Percentiles rank a stretch among this genome's conserved stretches.
Evolutionary conservation across 2,888 invertebrate species (phyloP).

Genomic region (Schizotus pectinicornis): DNA sequence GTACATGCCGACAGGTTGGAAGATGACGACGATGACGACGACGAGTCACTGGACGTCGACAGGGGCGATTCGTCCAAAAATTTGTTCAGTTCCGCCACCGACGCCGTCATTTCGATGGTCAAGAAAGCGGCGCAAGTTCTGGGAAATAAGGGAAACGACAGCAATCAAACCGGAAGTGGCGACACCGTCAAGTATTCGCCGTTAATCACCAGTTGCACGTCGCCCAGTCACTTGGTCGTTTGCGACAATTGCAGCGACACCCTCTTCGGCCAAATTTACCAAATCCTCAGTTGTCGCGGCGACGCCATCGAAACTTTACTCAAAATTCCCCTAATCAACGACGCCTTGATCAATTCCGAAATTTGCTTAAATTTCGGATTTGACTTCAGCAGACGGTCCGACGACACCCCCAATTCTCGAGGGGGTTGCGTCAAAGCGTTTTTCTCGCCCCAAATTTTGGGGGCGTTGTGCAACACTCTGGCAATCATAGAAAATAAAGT

Average conservation of each 20-base stretch:
- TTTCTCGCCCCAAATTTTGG: constrained; percentile 72
- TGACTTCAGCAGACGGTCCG: constrained; percentile 59
- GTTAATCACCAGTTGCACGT: constrained; percentile 64
- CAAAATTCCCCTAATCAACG: constrained; percentile 65
- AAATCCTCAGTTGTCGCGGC: constrained; percentile 74
- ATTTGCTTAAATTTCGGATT: constrained; percentile 69
- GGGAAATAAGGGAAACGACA: constrained; percentile 72
- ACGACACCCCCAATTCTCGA: constrained; percentile 39
- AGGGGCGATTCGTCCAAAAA: constrained; percentile 68
- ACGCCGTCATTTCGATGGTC: constrained; percentile 90
- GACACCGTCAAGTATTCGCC: constrained; percentile 41
- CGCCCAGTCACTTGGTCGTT: constrained; percentile 75
- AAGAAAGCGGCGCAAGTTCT: constrained; percentile 89
- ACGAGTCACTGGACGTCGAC: constrained; percentile 45
- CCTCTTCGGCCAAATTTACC: constrained; percentile 74
- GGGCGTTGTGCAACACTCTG: constrained; percentile 79
- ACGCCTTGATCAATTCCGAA: constrained; percentile 67
- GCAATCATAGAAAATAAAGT: constrained; percentile 72
- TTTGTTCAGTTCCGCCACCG: constrained; percentile 85
- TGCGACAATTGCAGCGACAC: constrained; percentile 78
- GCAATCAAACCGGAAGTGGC: constrained; percentile 60
- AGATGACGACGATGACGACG: constrained; percentile 71
- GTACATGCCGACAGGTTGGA: constrained; percentile 69
- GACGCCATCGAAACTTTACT: constrained; percentile 67
- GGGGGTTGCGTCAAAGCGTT: constrained; percentile 64